A percentile compares a stretch with the other conserved stretches of the same genome.
Conservation (phyloP, 2,888 invertebrate genomes). For the Platynereis dumerilii region DNA sequence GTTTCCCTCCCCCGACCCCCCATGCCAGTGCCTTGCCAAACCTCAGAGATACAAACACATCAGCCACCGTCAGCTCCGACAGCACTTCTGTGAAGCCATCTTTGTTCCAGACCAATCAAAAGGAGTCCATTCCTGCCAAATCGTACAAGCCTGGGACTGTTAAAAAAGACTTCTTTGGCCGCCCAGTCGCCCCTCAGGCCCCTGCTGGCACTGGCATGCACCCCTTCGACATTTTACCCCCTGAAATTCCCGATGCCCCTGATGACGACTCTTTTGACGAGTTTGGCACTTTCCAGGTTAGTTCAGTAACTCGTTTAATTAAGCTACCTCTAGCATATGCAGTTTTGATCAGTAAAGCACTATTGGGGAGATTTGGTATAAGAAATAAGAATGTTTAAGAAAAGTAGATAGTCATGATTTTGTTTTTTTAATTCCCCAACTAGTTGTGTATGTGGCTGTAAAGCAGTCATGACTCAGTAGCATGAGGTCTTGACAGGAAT, state of each 20-base stretch:
- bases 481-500: too few species aligned
- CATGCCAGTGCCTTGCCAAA: not conserved
- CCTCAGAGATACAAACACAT: not conserved
- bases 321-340: not conserved
- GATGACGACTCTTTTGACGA: conserved; percentile 35
- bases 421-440: too few species aligned
- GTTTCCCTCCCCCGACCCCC: not conserved
- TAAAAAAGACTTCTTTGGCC: conserved; percentile 19
- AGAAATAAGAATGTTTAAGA: too few species aligned
- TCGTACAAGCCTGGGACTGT: not conserved
- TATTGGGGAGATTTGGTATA: too few species aligned
- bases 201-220: conserved; percentile 28
- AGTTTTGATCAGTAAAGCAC: too few species aligned
- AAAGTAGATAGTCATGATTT: too few species aligned
- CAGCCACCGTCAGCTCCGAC: not conserved
- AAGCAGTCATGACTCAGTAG: too few species aligned
- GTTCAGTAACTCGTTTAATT: not conserved
- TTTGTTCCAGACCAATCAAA: not conserved
- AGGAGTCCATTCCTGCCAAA: not conserved
- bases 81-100: not conserved
- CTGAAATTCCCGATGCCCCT: conserved; percentile 30
- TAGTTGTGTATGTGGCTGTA: too few species aligned
- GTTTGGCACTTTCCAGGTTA: conserved; percentile 33
- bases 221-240: conserved; percentile 31
- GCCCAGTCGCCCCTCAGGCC: conserved; percentile 10